Evolutionary conservation across 92 coral and sea anemone species (phyloP).

Genomic region (Virgularia gustaviana): DNA sequence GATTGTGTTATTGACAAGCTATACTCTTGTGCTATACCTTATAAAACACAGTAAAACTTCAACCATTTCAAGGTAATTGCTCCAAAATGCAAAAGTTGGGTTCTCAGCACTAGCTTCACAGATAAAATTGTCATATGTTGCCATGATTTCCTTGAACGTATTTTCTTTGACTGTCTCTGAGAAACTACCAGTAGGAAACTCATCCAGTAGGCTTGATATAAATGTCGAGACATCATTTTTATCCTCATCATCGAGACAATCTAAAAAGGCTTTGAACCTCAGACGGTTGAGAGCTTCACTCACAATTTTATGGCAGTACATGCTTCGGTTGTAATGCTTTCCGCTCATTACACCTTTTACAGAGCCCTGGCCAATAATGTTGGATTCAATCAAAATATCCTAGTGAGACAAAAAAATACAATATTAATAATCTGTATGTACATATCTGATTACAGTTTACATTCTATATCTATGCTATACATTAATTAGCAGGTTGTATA

Average conservation of each 20-base stretch:
- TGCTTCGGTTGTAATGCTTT: slow-evolving; percentile 15
- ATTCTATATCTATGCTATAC: too few relatives aligned
- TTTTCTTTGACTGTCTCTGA: neutral
- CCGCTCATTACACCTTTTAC: slow-evolving; percentile 10
- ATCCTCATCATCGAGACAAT: neutral
- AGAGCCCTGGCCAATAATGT: slow-evolving; percentile 2
- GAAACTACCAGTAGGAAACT: neutral
- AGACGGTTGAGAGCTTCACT: slow-evolving; percentile 54
- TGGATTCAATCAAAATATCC: slow-evolving; percentile 16
- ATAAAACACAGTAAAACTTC: neutral
- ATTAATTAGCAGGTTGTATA: too few relatives aligned
- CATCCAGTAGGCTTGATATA: neutral
- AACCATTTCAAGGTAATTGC: slow-evolving; percentile 1
- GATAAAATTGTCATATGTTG: neutral
- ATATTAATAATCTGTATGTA: too few relatives aligned
- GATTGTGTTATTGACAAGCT: too few relatives aligned
- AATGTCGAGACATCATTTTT: neutral
- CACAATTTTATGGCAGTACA: slow-evolving; percentile 33
- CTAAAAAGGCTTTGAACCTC: slow-evolving; percentile 44
- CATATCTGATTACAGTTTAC: too few relatives aligned
- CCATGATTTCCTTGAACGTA: neutral
- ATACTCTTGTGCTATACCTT: too few relatives aligned
- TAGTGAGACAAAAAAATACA: too few relatives aligned
- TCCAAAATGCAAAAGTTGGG: slow-evolving; percentile 18
- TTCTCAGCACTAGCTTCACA: neutral